Conservation (phyloP, 2,888 invertebrate species). For the Scaptomyza parva region DNA sequence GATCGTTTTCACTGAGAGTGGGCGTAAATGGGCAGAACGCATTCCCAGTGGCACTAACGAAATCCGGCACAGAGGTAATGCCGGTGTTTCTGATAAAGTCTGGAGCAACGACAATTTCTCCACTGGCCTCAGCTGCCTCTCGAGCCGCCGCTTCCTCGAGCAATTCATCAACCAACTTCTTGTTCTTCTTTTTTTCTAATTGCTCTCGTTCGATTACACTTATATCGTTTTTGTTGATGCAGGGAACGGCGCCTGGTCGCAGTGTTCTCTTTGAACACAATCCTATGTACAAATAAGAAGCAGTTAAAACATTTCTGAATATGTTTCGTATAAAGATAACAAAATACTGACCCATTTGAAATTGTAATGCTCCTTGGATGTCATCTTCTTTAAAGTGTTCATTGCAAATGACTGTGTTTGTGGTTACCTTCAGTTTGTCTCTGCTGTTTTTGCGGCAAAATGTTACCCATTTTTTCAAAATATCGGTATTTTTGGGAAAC, state of each 20-base stretch:
- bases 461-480: conserved; percentile 46
- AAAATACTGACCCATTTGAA: conserved; percentile 62
- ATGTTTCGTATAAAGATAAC: too few relatives aligned
- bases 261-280: conserved; percentile 62
- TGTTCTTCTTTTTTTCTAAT: conserved; percentile 50
- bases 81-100: conserved; percentile 48
- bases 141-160: conserved; percentile 53
- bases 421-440: conserved; percentile 30
- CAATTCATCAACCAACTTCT: conserved; percentile 54
- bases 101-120: conserved; percentile 29
- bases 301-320: not conserved
- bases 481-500: conserved; percentile 54
- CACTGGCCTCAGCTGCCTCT: conserved; percentile 44
- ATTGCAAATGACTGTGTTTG: conserved; percentile 58
- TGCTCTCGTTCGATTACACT: conserved; percentile 47
- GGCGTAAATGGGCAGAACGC: conserved; percentile 34
- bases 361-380: conserved; percentile 62
- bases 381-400: conserved; percentile 65
- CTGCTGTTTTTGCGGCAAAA: conserved; percentile 55
- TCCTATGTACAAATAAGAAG: conserved; percentile 25
- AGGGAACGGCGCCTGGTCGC: conserved; percentile 61
- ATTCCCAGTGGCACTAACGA: conserved; percentile 47
- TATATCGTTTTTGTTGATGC: conserved; percentile 53
- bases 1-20: conserved; percentile 42
- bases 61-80: conserved; percentile 46